These are phyloP conservation scores for Chloroceryle aenea DNA, from an alignment of 2,113 vertebrate species.

Conservation along the genomic window DNA sequence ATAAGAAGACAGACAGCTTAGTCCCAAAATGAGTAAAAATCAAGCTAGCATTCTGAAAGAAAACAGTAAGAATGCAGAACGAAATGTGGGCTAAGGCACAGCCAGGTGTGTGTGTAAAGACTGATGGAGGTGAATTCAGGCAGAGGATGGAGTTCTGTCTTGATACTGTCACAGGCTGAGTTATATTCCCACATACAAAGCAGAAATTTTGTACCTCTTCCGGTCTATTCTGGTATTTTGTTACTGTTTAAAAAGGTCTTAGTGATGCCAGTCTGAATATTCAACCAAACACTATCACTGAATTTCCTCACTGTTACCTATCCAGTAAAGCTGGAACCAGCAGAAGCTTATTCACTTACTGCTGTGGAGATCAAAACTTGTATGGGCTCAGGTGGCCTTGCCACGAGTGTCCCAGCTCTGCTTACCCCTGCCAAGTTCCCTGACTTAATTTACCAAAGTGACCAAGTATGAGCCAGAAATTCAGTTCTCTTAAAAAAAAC, in stretches of 20 bases:
- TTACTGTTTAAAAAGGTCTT: not conserved
- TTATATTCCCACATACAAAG: not conserved
- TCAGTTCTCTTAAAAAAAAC: not conserved
- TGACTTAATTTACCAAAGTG: not conserved
- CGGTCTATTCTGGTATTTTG: not conserved
- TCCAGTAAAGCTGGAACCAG: not conserved
- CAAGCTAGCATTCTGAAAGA: not conserved
- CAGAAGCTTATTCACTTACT: not conserved
- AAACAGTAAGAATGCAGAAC: not conserved
- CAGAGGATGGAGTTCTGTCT: not conserved
- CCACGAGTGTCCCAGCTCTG: not conserved
- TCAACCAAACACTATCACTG: not conserved
- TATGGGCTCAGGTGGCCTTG: not conserved
- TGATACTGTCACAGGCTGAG: not conserved
- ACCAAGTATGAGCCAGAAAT: not conserved
- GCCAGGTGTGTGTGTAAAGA: not conserved
- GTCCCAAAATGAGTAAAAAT: not conserved
- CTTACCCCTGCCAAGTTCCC: not conserved
- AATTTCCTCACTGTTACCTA: not conserved
- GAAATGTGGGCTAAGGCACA: not conserved
- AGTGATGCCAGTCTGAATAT: not conserved
- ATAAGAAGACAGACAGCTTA: not conserved
- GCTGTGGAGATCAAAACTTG: not conserved
- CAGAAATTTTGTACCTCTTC: not conserved
- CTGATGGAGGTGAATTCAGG: not conserved